Percentiles rank a stretch among this genome's conserved stretches.
phyloP scores from a whole-genome alignment of 1,140 invertebrate genomes.

The Lepeophtheirus salmonis region DNA sequence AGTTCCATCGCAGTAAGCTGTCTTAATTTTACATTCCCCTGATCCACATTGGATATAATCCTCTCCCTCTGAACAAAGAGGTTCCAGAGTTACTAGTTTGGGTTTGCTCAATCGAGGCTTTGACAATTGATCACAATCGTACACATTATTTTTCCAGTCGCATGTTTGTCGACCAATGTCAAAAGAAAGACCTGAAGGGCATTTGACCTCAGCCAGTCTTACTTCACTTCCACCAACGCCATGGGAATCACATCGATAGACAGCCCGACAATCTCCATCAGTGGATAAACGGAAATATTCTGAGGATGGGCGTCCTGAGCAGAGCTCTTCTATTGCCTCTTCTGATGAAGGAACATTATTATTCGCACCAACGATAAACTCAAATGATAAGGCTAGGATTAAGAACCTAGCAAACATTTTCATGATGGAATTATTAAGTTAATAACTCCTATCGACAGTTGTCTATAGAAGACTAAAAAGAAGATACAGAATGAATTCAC shows the following conservation, averaged over 20 bases:
- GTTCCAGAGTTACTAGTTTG: conserved; percentile 68
- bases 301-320: conserved; percentile 58
- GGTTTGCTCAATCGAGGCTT: conserved; percentile 75
- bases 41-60: conserved; percentile 48
- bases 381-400: too few relatives aligned
- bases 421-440: too few relatives aligned
- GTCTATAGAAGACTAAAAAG: too few relatives aligned
- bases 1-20: conserved; percentile 76
- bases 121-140: conserved; percentile 76
- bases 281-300: conserved; percentile 69
- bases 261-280: conserved; percentile 70
- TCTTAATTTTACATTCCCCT: conserved; percentile 56
- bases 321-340: conserved; percentile 42
- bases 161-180: conserved; percentile 90
- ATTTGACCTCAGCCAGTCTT: conserved; percentile 64
- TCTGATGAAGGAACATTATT: background rate
- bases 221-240: conserved; percentile 46
- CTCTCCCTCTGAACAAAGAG: conserved; percentile 56
- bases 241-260: conserved; percentile 77
- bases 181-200: conserved; percentile 79
- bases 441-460: too few relatives aligned
- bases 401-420: too few relatives aligned
- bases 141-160: conserved; percentile 81
- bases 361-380: too few relatives aligned
- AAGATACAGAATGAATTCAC: too few relatives aligned